A percentile compares a stretch with the other conserved stretches of the same genome.
Evolutionary conservation across 2,113 vertebrate genomes (phyloP).

Genomic region (Prochilodus magdalenae): DNA sequence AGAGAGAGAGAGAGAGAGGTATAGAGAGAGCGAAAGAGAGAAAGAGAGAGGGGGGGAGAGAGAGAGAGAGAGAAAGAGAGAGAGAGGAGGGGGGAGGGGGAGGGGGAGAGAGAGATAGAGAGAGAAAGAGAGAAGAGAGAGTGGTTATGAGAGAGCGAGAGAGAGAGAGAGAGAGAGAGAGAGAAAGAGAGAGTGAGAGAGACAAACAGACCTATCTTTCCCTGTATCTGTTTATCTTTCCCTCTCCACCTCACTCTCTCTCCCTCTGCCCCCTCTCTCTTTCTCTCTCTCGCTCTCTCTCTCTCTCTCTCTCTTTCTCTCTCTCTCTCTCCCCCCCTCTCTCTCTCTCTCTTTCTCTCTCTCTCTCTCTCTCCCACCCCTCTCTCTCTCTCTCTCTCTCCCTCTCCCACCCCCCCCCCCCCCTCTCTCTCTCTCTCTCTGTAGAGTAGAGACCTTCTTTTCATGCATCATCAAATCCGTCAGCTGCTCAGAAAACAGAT

Average conservation of each 20-base stretch:
- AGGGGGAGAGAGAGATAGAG: too few relatives aligned
- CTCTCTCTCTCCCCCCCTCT: too few relatives aligned
- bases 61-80: constrained; percentile 40
- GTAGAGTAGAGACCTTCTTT: constrained; percentile 58
- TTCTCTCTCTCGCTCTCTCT: background rate
- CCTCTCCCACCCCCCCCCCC: too few relatives aligned
- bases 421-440: constrained; percentile 5
- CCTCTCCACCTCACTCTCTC: constrained; percentile 11
- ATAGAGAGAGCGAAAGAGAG: too few relatives aligned
- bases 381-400: constrained; percentile 18
- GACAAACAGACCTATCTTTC: background rate
- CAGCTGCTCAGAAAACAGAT: constrained; percentile 46
- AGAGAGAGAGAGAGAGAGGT: too few relatives aligned
- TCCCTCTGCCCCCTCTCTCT: too few relatives aligned
- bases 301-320: constrained; percentile 26
- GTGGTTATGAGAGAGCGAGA: constrained; percentile 31
- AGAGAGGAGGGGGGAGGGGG: too few relatives aligned
- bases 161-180: constrained; percentile 37
- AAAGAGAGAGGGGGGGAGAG: background rate
- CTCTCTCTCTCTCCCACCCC: constrained; percentile 11
- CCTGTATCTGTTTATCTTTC: background rate
- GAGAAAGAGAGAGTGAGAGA: background rate
- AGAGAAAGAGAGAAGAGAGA: too few relatives aligned
- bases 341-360: constrained; percentile 15
- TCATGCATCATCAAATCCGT: constrained; percentile 70